Base-by-base conservation (phyloP, 2,797 vertebrate species). In the Hapalemur alaotrensis region DNA sequence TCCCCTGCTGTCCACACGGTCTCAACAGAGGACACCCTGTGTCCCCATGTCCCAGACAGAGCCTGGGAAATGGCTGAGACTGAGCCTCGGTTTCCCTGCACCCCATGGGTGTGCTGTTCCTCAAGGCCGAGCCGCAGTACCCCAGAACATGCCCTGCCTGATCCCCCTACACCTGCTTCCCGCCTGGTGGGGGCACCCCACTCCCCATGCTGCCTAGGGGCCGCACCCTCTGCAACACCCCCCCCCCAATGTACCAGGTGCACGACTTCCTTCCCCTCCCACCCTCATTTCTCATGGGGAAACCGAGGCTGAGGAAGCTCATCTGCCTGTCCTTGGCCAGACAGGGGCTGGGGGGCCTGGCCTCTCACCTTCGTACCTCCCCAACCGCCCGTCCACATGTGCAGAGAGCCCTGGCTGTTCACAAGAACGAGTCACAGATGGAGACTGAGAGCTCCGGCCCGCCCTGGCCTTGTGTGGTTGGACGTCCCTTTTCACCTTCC, bases 401-500 rank as follows among this genome's bases (percentile, higher is more conserved):
- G 48, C 6, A 67, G 52, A 48, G 61, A 76, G 43, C 6, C 15
- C 46, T 5, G 38, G 61, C 14, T 38, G 11, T 20, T 76, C 8
- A 25, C 1, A 25, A 73, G 52, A 81, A 67, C 0, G 17, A 84
- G 41, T 46, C 88, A 28, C 72, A 72, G 87, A 48, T 3, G 4
- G 63, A 48, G 50, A 13, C 41, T 5, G n/a, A 72, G 65, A 41
- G 46, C 28, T 89, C 63, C 35, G n/a, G 25, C 73, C 38, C 2
- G 1, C 38, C 32, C 20, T n/a, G 82, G 75, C 52, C 91, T 63
- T 3, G 2, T 5, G 46, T 2, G 76, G 94, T 88, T 38, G 41
- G 92, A 73, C 1, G 0, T 59, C 41, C 28, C 54, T 86, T 72
- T 91, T 85, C n/a, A 85, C 82, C 82, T 86, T 94, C 73, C 81